Base-by-base conservation (phyloP, 30 jellyfish, hydroid and myxozoan species). In the Turritopsis rubra region DNA sequence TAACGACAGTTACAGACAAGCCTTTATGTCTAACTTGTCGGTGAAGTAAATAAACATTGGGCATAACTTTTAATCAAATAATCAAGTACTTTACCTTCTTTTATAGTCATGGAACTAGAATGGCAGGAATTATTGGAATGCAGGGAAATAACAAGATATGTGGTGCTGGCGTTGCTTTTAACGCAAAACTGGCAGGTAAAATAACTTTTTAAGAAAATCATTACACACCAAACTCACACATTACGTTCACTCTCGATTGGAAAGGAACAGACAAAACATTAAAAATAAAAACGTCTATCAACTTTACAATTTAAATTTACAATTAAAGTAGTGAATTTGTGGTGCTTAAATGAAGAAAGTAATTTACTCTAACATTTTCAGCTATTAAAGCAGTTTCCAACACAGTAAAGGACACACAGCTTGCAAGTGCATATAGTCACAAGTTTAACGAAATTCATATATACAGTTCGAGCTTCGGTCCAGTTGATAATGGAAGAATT, bases 101-200 rank as follows among this genome's bases (percentile, higher is more conserved):
- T n/a, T 25, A 3, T 17, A 66, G 76, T 8, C 76, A 66, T 25
- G 76, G 76, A 7, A 66, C 76, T 22, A 66, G 30, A 25, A 66
- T 66, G 76, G 76, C 76, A n/a, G 76, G 76, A 66, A 66, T 66
- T 66, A 66, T 66, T 66, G 76, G 76, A 25, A 66, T 66, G 76
- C 4, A 22, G 17, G 76, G 9, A 22, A 66, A 66, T 25, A 66
- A 66, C 76, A 66, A 66, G 9, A 22, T 3, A 25, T 66, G 76
- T 18, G 76, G 76, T 66, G 76, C 17, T 22, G 76, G 76, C 29
- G 29, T 66, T 25, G 76, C 76, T 66, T 66, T n/a, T 17, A 25
- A 66, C 8, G 76, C 76, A 5, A 66, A 17, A 66, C 7, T 66
- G 28, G 28, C 76, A 66, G 76, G 76, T 66, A 7, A 66, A 7